Evolutionary conservation across 2,797 vertebrate genomes (phyloP).

Genomic region (Myripristis jacobus): DNA sequence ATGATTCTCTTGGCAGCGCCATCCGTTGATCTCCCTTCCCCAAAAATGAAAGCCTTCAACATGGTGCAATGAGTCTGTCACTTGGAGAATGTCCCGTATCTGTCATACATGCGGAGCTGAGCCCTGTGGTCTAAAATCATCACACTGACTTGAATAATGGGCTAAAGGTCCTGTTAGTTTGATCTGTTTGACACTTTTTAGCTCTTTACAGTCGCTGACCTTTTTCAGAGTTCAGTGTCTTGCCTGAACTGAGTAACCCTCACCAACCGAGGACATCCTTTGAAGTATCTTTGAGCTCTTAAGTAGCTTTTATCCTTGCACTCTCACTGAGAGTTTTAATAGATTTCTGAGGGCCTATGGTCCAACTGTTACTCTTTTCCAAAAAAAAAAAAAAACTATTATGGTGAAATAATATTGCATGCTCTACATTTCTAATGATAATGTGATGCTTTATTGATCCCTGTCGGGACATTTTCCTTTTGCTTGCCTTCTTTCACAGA

Average conservation of each 20-base stretch:
- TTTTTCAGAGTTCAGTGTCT: constrained; percentile 32
- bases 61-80: background rate
- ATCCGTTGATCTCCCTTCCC: too few species aligned
- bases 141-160: background rate
- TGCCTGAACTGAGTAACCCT: constrained; percentile 37
- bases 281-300: constrained; percentile 37
- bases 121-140: background rate
- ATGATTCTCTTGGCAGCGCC: background rate
- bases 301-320: constrained; percentile 43
- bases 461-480: constrained; percentile 48
- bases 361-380: constrained; percentile 40
- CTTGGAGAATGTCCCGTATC: background rate
- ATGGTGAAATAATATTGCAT: constrained; percentile 53
- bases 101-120: background rate
- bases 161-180: constrained; percentile 50
- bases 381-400: constrained; percentile 9
- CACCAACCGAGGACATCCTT: constrained; percentile 39
- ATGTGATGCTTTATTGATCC: constrained; percentile 64
- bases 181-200: constrained; percentile 53
- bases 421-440: constrained; percentile 53
- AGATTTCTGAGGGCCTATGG: constrained; percentile 47
- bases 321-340: constrained; percentile 60
- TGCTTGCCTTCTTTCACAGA: constrained; percentile 11
- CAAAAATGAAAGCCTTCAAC: background rate
- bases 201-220: constrained; percentile 39